Evolutionary conservation across 2,113 vertebrate genomes (phyloP).

Genomic region (Mungos mungo): DNA sequence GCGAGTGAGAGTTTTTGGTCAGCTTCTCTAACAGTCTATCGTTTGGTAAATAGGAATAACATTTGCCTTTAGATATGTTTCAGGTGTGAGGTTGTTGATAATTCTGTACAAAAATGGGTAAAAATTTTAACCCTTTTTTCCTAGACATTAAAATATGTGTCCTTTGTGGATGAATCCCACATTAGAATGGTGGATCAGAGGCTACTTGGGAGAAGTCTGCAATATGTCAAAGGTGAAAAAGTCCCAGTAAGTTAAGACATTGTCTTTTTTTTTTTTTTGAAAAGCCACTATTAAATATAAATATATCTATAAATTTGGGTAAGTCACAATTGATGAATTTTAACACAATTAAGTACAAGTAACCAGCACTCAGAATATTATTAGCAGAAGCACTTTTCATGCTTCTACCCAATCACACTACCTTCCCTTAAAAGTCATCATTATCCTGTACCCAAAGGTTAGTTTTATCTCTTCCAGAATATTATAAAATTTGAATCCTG

Average conservation of each 20-base stretch:
- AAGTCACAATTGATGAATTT: conserved; percentile 4
- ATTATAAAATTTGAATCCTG: background rate
- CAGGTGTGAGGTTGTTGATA: background rate
- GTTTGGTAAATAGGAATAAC: background rate
- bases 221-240: conserved; percentile 79
- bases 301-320: background rate
- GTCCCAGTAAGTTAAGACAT: conserved; percentile 75
- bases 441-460: background rate
- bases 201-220: conserved; percentile 84
- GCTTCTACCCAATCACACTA: background rate
- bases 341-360: background rate
- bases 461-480: background rate
- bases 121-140: background rate
- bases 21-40: background rate
- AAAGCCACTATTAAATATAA: conserved; percentile 24
- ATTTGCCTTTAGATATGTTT: background rate
- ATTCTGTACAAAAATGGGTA: background rate
- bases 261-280: background rate
- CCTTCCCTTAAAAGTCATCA: background rate
- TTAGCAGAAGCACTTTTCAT: background rate
- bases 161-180: conserved; percentile 87
- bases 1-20: background rate
- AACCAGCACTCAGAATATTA: background rate
- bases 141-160: conserved; percentile 85
- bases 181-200: conserved; percentile 85